Base-by-base conservation (phyloP, 2,888 invertebrate species). In the Hartigia nigra region DNA sequence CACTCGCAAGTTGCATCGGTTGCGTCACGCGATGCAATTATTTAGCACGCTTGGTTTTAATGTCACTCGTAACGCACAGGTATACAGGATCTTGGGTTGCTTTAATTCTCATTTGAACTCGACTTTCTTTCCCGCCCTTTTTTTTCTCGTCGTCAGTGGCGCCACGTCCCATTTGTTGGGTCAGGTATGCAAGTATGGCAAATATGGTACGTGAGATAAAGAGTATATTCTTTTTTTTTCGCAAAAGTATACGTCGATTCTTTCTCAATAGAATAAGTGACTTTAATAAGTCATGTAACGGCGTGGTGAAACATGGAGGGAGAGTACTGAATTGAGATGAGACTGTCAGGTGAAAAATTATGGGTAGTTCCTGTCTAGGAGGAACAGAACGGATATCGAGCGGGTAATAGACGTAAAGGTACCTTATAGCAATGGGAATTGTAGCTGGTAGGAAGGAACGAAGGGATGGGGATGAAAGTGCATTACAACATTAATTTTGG, bases 1-100 rank as follows among this genome's bases (percentile, higher is more conserved):
- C 85, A 84, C 82, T 85, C 82, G 84, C 84, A 83, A 86, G 55
- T 87, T 87, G 87, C 85, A 74, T 78, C 76, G 81, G 81, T 81
- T 82, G 69, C 82, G 84, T 87, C 89, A 88, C 88, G 89, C 89
- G 85, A 89, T 82, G 87, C 84, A 86, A 87, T 87, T 87, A 83
- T 86, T 87, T 86, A 85, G 85, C 55, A 85, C 85, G 83, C 86
- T 84, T 83, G 84, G 85, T 55, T 55, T 55, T 55, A 55, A 55
- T 55, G 55, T 23, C 55, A 23, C 23, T 55, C 14, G 55, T 55
- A 55, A 55, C 55, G 55, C 55, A 55, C 55, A 23, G 55, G 23
- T 23, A 2, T 55, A 55, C 55, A 9, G 55, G 55, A 9, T 55
- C 23, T 55, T 55, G 23, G 9, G 23, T 55, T 55, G 55, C 55